A percentile compares a stretch with the other conserved stretches of the same genome.
Conservation (phyloP, 2,113 vertebrate species). For the Chiloscyllium plagiosum region DNA sequence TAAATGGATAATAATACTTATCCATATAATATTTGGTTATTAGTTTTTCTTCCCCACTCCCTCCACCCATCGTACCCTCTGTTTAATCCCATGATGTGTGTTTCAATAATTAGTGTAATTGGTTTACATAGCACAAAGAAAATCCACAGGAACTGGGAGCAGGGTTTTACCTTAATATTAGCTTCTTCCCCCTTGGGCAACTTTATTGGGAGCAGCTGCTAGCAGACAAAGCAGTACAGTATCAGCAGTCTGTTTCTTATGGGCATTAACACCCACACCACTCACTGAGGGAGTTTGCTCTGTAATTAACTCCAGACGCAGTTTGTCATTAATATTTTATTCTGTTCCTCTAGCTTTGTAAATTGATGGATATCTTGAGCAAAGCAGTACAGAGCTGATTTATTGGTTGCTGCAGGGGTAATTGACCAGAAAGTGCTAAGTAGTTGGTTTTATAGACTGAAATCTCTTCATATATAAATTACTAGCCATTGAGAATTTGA, state of each 20-base stretch:
- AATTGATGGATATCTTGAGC: slow-evolving; percentile 30
- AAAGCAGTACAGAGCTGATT: slow-evolving; percentile 10
- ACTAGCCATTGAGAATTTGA: background rate
- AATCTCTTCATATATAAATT: background rate
- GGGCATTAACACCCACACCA: slow-evolving; percentile 12
- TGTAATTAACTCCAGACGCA: slow-evolving; percentile 30
- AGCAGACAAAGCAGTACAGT: slow-evolving; percentile 1
- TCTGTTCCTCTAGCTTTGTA: slow-evolving; percentile 27
- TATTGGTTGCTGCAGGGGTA: background rate
- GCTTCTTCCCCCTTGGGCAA: slow-evolving; percentile 13
- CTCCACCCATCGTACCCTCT: background rate
- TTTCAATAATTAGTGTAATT: slow-evolving; percentile 30
- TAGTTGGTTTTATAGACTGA: slow-evolving; percentile 15
- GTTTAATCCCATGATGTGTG: background rate
- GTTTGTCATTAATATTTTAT: slow-evolving; percentile 30
- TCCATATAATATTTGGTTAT: background rate
- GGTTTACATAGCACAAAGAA: slow-evolving; percentile 18
- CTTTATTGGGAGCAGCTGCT: slow-evolving; percentile 32
- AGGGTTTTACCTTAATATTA: background rate
- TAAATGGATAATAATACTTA: background rate
- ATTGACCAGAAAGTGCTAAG: slow-evolving; percentile 23
- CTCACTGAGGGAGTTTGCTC: slow-evolving; percentile 21
- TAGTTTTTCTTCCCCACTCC: background rate
- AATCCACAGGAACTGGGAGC: background rate
- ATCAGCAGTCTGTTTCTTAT: slow-evolving; percentile 26